Conservation (phyloP, 2,113 vertebrate genomes). For the Rhadina sibilatrix region DNA sequence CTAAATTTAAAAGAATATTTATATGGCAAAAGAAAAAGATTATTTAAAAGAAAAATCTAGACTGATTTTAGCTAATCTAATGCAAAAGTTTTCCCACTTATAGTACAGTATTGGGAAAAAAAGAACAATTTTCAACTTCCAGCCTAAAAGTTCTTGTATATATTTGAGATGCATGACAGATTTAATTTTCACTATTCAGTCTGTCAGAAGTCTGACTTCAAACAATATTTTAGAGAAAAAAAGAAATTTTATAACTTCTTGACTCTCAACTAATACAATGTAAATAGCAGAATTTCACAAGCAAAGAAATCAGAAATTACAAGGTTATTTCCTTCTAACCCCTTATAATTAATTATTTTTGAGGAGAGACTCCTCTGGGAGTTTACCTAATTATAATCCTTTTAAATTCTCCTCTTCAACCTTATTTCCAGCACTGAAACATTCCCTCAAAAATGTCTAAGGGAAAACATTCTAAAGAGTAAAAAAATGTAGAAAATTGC, state of each 20-base stretch:
- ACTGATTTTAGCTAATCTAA: neutral
- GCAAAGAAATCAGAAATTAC: neutral
- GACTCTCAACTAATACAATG: neutral
- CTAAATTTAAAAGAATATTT: neutral
- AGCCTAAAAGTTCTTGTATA: neutral
- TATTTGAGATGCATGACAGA: neutral
- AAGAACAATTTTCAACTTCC: neutral
- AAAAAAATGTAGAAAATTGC: neutral
- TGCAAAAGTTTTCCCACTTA: neutral
- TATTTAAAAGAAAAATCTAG: neutral
- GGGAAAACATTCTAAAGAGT: neutral
- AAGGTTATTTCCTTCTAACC: neutral
- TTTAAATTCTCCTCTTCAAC: neutral
- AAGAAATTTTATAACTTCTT: neutral
- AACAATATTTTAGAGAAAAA: neutral
- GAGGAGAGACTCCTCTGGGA: neutral
- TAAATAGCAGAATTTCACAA: neutral
- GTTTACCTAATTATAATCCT: neutral
- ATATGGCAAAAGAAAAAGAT: neutral
- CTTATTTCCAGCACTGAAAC: neutral
- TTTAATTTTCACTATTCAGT: neutral
- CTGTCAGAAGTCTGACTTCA: neutral
- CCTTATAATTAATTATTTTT: conserved; percentile 19
- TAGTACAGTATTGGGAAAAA: neutral
- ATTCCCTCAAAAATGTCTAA: neutral